Evolutionary conservation across 1,140 invertebrate genomes (phyloP).

Genomic region (Aradophagus sp.): DNA sequence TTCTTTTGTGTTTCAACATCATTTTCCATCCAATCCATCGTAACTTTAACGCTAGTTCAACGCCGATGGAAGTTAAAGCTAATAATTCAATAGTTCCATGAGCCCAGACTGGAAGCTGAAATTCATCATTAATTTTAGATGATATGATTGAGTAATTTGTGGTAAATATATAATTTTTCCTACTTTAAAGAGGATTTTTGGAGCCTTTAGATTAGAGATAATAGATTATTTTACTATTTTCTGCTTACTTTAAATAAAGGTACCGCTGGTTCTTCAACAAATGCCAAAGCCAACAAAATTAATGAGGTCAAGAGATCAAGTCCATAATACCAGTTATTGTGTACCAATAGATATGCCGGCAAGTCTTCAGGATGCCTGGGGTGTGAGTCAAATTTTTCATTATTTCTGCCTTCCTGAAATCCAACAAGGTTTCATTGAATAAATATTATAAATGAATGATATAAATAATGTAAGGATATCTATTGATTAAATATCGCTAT

Average conservation of each 20-base stretch:
- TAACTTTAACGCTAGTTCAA: conserved; percentile 87
- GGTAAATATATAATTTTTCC: conserved; percentile 8
- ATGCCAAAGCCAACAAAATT: conserved; percentile 85
- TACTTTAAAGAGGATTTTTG: too few species aligned
- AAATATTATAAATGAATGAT: too few species aligned
- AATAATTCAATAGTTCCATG: conserved; percentile 90
- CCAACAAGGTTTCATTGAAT: too few species aligned
- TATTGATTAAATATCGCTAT: too few species aligned
- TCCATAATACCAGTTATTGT: conserved; percentile 91
- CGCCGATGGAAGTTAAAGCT: conserved; percentile 83
- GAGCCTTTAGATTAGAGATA: too few species aligned
- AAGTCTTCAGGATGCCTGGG: conserved; percentile 87
- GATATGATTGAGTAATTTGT: too few species aligned
- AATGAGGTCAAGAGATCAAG: conserved; percentile 87
- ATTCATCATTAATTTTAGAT: too few species aligned
- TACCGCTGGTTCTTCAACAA: conserved; percentile 88
- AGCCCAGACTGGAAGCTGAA: conserved; percentile 82
- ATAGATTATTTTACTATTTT: too few species aligned
- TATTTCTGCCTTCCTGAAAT: conserved; percentile 90
- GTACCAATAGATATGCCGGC: conserved; percentile 90
- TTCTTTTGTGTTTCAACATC: conserved; percentile 89
- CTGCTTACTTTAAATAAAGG: conserved; percentile 81
- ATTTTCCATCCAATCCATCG: conserved; percentile 90
- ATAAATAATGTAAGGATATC: too few species aligned
- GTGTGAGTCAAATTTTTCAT: conserved; percentile 94